Percentiles rank a stretch among this genome's conserved stretches.
phyloP scores from a whole-genome alignment of 2,888 invertebrate species.

The Ectemnius lituratus region DNA sequence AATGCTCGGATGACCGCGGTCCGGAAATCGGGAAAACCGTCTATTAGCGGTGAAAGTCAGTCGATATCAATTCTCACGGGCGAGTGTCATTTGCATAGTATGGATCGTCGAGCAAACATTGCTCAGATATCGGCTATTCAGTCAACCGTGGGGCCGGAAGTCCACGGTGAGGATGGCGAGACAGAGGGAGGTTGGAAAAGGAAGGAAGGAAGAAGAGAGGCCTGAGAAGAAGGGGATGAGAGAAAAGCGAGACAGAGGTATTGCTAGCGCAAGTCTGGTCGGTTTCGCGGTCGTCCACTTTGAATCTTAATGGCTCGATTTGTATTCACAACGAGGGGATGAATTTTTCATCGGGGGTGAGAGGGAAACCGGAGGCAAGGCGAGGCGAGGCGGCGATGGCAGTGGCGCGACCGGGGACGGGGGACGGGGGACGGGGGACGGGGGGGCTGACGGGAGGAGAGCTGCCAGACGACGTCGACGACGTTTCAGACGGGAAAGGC shows the following conservation, averaged over 20 bases:
- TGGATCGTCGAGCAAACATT: no score
- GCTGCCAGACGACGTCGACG: constrained; percentile 24
- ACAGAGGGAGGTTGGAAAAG: neutral
- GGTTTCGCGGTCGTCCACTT: constrained; percentile 49
- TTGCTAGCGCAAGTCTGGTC: constrained; percentile 22
- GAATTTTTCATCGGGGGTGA: constrained; percentile 62
- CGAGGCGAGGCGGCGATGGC: neutral
- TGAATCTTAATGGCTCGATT: constrained; percentile 68
- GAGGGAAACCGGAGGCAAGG: constrained; percentile 26
- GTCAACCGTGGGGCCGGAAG: neutral
- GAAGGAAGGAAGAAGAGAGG: no score
- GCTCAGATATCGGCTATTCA: neutral
- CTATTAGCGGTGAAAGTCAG: neutral
- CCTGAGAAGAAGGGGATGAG: no score
- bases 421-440: no score
- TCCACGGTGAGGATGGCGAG: neutral
- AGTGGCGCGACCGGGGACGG: no score
- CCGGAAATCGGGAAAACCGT: neutral
- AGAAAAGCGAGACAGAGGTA: no score
- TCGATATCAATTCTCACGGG: neutral
- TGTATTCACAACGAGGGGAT: constrained; percentile 67
- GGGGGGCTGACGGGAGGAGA: no score
- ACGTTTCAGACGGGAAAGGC: constrained; percentile 19
- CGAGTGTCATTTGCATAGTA: no score
- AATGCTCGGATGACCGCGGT: no score